Conservation (phyloP, 2,113 vertebrate species). For the Melanerpes aurifrons region DNA sequence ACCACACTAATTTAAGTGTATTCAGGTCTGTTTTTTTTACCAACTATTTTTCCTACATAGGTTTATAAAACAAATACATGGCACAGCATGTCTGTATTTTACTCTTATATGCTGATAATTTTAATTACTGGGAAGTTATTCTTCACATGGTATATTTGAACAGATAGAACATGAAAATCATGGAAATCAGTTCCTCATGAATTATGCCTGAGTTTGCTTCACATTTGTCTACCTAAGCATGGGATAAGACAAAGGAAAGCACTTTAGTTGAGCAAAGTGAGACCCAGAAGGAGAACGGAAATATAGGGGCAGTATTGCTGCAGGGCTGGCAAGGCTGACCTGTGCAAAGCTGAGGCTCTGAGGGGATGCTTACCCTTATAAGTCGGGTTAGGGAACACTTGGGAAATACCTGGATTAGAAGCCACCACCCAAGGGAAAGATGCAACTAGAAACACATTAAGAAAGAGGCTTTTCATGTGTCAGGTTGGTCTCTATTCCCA, state of each 20-base stretch:
- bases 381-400: background rate
- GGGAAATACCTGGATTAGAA: background rate
- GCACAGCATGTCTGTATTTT: background rate
- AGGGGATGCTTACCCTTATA: background rate
- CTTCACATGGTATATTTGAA: background rate
- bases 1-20: too few species aligned
- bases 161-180: background rate
- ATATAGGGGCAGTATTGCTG: background rate
- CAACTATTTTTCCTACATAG: too few species aligned
- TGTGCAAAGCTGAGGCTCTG: background rate
- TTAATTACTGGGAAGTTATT: background rate
- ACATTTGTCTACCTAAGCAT: background rate
- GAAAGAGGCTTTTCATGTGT: background rate
- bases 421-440: background rate
- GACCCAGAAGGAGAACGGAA: background rate
- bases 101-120: background rate
- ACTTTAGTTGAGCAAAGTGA: background rate
- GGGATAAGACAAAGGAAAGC: background rate
- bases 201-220: background rate
- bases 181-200: background rate
- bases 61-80: too few species aligned
- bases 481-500: accelerated
- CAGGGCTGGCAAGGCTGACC: background rate
- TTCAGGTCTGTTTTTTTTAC: too few species aligned
- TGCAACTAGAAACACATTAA: background rate